Evolutionary conservation across 2,113 vertebrate species (phyloP).

Genomic region (Tyto alba): DNA sequence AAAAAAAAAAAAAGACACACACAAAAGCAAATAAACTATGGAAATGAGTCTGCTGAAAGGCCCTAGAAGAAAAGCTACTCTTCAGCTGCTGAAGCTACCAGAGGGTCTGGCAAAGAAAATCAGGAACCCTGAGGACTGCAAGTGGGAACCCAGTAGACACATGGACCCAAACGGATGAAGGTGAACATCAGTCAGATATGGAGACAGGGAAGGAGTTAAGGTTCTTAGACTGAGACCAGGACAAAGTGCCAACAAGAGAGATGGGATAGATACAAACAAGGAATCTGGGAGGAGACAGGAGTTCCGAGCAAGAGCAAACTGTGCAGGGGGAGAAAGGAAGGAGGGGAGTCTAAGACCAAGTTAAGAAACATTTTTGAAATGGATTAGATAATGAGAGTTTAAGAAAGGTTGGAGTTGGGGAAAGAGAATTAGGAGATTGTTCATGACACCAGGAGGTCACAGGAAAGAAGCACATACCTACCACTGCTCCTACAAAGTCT

Average conservation of each 20-base stretch:
- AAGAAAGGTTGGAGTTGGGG: neutral
- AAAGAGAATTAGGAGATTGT: neutral
- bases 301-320: neutral
- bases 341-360: neutral
- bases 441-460: neutral
- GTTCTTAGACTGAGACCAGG: neutral
- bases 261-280: neutral
- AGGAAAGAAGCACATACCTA: neutral
- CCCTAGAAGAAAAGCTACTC: neutral
- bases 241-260: neutral
- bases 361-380: neutral
- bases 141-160: neutral
- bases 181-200: fast-evolving
- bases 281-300: neutral
- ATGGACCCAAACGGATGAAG: fast-evolving
- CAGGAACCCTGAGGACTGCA: neutral
- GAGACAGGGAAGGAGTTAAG: neutral
- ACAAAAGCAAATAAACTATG: neutral
- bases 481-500: neutral
- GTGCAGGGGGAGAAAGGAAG: neutral
- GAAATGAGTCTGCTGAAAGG: neutral
- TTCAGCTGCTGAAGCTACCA: neutral
- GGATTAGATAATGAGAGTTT: neutral
- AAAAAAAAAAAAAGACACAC: neutral
- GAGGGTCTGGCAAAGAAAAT: neutral